Conservation (phyloP, 2,113 vertebrate genomes). For the Thalassarche chlororhynchos region DNA sequence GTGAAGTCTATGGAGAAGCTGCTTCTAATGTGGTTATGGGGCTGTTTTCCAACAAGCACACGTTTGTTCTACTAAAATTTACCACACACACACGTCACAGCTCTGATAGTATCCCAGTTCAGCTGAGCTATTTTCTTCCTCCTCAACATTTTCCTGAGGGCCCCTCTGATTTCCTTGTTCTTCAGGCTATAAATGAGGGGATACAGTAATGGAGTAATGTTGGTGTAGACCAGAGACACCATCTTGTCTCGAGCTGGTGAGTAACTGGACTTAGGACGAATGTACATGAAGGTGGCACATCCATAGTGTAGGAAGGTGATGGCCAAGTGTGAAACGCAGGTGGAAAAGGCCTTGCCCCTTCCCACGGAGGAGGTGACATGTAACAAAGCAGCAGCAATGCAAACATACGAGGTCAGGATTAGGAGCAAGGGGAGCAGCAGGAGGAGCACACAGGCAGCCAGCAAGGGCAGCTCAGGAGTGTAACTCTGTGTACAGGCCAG, state of each 20-base stretch:
- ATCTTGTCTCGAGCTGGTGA: slow-evolving; percentile 44
- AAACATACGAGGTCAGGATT: slow-evolving; percentile 53
- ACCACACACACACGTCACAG: background rate
- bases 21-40: background rate
- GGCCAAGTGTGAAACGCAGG: slow-evolving; percentile 63
- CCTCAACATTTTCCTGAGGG: slow-evolving; percentile 24
- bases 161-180: slow-evolving; percentile 24
- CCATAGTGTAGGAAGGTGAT: slow-evolving; percentile 68
- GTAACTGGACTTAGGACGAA: slow-evolving; percentile 64
- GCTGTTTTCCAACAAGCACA: background rate
- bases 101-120: background rate
- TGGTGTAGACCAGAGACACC: slow-evolving; percentile 72
- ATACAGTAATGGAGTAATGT: slow-evolving; percentile 67
- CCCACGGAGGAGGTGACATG: background rate
- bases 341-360: slow-evolving; percentile 67
- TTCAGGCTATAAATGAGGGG: slow-evolving; percentile 56
- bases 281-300: slow-evolving; percentile 67
- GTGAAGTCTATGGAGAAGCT: background rate
- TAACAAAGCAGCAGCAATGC: slow-evolving; percentile 24
- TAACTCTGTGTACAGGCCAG: slow-evolving; percentile 55
- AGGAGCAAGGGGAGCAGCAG: slow-evolving; percentile 62
- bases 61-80: background rate
- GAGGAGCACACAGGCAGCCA: slow-evolving; percentile 62
- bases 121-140: background rate
- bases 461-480: slow-evolving; percentile 15